Percentiles rank a stretch among this genome's conserved stretches.
These are phyloP conservation scores for Mormyrops boulengeri DNA, from an alignment of 2,797 vertebrate species.

Conservation along the genomic window DNA sequence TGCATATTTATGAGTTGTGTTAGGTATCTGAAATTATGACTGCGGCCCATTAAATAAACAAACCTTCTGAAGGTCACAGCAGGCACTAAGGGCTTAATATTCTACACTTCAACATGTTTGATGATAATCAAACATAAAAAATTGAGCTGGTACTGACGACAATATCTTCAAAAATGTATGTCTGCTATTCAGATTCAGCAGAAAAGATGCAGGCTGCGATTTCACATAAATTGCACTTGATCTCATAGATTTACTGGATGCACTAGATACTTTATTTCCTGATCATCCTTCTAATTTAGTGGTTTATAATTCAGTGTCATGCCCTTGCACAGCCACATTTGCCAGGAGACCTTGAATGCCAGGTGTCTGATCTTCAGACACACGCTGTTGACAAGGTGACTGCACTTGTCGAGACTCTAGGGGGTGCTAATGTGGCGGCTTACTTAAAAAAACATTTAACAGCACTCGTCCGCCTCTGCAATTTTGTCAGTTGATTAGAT, in stretches of 20 bases:
- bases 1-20: conserved; percentile 21
- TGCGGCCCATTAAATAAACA: conserved; percentile 13
- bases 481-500: background rate
- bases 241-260: background rate
- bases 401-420: background rate
- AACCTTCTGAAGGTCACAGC: background rate
- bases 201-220: background rate
- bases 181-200: background rate
- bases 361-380: conserved; percentile 3
- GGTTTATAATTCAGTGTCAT: background rate
- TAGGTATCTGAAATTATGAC: conserved; percentile 12
- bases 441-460: background rate
- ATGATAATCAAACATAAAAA: conserved; percentile 1
- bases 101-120: background rate
- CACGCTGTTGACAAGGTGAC: background rate
- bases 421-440: background rate
- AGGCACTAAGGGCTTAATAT: conserved; percentile 5
- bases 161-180: background rate
- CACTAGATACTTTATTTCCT: background rate
- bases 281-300: background rate
- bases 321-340: background rate
- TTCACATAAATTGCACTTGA: background rate
- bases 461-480: background rate
- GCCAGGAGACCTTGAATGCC: background rate
- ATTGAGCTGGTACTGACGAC: background rate